Percentiles rank a stretch among this genome's conserved stretches.
Evolutionary conservation across 2,888 invertebrate species (phyloP).

Genomic region (Anodontia alba): DNA sequence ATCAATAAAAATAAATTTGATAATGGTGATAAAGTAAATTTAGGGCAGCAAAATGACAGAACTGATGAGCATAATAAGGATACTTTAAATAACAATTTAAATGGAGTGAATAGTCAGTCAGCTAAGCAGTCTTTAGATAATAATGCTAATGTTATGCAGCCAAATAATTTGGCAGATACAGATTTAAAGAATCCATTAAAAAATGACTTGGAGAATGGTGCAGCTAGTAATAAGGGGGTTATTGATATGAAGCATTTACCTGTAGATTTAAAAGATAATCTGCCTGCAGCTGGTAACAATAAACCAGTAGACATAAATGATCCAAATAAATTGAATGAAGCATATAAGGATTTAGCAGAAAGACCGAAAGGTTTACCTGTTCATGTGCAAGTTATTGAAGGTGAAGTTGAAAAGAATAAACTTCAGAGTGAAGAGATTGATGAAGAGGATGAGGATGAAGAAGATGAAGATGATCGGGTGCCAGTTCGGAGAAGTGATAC

Average conservation of each 20-base stretch:
- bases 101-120: background rate
- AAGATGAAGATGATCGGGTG: slow-evolving; percentile 29
- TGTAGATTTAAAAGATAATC: background rate
- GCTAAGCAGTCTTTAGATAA: background rate
- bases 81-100: background rate
- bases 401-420: slow-evolving; percentile 35
- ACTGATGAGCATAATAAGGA: background rate
- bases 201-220: background rate
- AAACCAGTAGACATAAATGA: slow-evolving; percentile 35
- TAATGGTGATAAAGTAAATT: background rate
- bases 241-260: background rate
- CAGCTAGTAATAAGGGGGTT: background rate
- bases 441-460: slow-evolving; percentile 18
- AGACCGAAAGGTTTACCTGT: slow-evolving; percentile 5
- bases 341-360: background rate
- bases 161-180: background rate
- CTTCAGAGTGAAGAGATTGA: background rate
- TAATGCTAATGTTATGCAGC: background rate
- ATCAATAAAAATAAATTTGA: slow-evolving; percentile 2
- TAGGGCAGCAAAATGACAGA: background rate
- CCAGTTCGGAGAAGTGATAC: slow-evolving; percentile 16
- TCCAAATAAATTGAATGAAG: slow-evolving; percentile 19
- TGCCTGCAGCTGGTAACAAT: background rate
- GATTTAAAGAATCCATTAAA: slow-evolving; percentile 1
- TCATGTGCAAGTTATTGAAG: slow-evolving; percentile 31